Conservation (phyloP, 2,797 vertebrate species). For the Mionectes olivaceus region DNA sequence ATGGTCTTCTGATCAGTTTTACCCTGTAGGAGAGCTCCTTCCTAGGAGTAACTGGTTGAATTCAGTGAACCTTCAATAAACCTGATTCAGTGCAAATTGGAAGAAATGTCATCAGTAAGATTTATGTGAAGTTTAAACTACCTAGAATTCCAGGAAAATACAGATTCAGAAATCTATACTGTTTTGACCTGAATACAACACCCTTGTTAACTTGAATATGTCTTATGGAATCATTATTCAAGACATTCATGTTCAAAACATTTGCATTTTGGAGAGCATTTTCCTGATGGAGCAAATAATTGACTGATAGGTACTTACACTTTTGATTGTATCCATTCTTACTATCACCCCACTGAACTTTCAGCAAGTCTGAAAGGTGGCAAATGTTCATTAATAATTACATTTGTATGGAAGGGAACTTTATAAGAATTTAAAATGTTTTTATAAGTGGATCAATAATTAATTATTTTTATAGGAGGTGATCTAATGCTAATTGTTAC, state of each 20-base stretch:
- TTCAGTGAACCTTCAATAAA: not conserved
- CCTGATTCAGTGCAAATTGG: not conserved
- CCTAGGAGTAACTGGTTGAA: not conserved
- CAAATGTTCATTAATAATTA: not conserved
- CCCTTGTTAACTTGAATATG: not conserved
- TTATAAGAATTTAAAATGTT: not conserved
- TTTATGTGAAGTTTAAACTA: not conserved
- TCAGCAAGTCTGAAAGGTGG: not conserved
- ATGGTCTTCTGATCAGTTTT: not conserved
- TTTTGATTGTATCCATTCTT: not conserved
- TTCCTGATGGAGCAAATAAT: conserved; percentile 32
- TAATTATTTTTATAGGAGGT: not conserved
- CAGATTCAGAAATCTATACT: not conserved
- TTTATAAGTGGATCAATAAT: not conserved
- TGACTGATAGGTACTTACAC: not conserved
- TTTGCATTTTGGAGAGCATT: not conserved
- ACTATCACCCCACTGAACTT: not conserved
- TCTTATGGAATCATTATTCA: conserved; percentile 1
- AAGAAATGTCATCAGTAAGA: not conserved
- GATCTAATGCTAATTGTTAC: not conserved
- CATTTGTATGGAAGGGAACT: not conserved
- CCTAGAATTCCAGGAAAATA: not conserved
- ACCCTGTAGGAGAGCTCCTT: not conserved
- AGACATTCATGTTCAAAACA: not conserved
- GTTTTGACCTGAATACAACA: conserved; percentile 4